Base-by-base conservation (phyloP, 2,888 invertebrate genomes). In the Linnaemya vulpina region DNA sequence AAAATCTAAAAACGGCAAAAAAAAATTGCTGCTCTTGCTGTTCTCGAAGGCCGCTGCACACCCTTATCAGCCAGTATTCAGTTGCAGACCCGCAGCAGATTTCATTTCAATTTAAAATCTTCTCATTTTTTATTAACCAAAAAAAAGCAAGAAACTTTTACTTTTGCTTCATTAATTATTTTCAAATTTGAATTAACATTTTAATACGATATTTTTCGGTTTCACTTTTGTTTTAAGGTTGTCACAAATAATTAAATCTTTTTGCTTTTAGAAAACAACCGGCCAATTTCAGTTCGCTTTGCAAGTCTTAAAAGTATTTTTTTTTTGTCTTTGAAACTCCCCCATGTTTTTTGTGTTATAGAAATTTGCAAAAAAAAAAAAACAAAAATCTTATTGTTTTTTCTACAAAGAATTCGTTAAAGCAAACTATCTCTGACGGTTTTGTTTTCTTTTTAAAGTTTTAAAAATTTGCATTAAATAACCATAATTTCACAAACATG, bases 131-230 rank as follows among this genome's bases (percentile, higher is more conserved):
- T 8, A 25, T 60, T 60, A 4, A 60, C 1, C 3, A 35, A 53
- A 9, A 30, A 35, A 7, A 13, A 7, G 1, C n/a, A 35, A 30
- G 5, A 30, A 73, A 58, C 60, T 43, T 43, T 73, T 73, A 58
- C 73, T 73, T 40, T 30, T 43, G 60, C 40, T 46, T 30, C 46
- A 65, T 65, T 15, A 65, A 65, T 65, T 49, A 63, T 43, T 43
- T 40, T 17, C 43, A 43, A 58, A 25, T 5, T n/a, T 38, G 17
- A 17, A 60, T 30, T 25, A 46, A 65, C 46, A 30, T 30, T 65
- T 25, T 20, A 38, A 38, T 35, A 38, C 17, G 35, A 30, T n/a
- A n/a, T 46, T 10, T 25, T 30, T 30, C 11, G 17, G 30, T 46
- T 65, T 30, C 22, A 65, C 65, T 65, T 65, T 65, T 25, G 25